phyloP scores from a whole-genome alignment of 92 coral and sea anemone genomes.

The Montipora capitata region DNA sequence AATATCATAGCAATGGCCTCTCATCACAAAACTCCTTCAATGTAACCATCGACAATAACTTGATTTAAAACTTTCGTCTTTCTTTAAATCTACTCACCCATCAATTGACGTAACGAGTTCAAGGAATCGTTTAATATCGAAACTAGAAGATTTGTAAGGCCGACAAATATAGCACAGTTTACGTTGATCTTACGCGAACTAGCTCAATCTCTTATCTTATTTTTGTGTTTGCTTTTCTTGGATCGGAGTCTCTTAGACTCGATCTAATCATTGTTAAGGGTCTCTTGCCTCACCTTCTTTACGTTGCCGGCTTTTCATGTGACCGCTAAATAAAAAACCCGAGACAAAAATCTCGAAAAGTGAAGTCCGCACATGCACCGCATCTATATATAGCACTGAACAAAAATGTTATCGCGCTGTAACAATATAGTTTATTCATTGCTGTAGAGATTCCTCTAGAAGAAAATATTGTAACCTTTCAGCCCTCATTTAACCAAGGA shows the following conservation, averaged over 20 bases:
- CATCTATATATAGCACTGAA: conserved; percentile 29
- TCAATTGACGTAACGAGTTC: conserved; percentile 16
- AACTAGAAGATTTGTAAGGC: not conserved
- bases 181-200: not conserved
- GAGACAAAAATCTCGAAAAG: conserved; percentile 36
- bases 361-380: conserved; percentile 2
- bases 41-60: not conserved
- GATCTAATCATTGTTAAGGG: conserved; percentile 32
- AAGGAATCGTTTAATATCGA: conserved; percentile 14
- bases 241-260: conserved; percentile 50
- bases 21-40: not conserved
- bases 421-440: conserved; percentile 31
- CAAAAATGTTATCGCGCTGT: not conserved
- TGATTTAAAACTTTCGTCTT: not conserved
- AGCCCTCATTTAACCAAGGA: not conserved
- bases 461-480: conserved; percentile 10
- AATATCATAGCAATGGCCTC: conserved; percentile 16
- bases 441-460: conserved; percentile 27
- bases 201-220: conserved; percentile 51
- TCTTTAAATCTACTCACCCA: not conserved
- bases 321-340: conserved; percentile 8
- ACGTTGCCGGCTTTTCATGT: conserved; percentile 18
- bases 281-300: not conserved
- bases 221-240: conserved; percentile 51
- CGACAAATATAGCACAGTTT: not conserved